These are phyloP conservation scores for Busseola fusca DNA, from an alignment of 2,888 invertebrate species.

Conservation along the genomic window DNA sequence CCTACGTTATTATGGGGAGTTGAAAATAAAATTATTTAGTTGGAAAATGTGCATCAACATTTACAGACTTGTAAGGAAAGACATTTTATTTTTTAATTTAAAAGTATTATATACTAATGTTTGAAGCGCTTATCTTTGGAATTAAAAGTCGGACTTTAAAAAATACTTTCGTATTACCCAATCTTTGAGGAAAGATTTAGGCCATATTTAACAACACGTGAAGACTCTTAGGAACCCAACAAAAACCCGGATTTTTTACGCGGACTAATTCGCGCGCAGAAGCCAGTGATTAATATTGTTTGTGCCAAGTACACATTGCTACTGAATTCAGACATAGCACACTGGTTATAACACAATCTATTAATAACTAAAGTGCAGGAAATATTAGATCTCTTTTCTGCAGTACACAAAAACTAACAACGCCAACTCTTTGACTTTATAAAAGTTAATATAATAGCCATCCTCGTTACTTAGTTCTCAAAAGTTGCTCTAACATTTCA, in stretches of 20 bases:
- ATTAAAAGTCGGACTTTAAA: no score
- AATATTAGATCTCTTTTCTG: constrained; percentile 7
- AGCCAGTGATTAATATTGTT: neutral
- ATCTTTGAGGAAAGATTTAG: neutral
- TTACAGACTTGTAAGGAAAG: neutral
- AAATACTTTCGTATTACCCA: neutral
- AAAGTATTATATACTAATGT: neutral
- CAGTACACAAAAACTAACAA: constrained; percentile 13
- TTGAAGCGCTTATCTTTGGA: neutral
- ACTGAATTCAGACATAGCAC: constrained; percentile 4
- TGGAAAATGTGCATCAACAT: neutral
- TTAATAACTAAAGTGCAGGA: constrained; percentile 14
- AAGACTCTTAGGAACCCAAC: neutral
- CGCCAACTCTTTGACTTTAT: neutral
- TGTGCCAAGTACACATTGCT: neutral
- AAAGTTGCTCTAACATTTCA: constrained; percentile 21
- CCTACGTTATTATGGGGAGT: neutral
- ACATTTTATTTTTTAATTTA: neutral
- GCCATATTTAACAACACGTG: neutral
- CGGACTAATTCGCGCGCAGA: neutral
- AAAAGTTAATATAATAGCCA: constrained; percentile 6
- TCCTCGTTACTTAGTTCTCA: constrained; percentile 9
- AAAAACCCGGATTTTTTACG: neutral
- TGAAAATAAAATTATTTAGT: constrained; percentile 6
- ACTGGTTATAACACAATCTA: neutral